Evolutionary conservation across 2,113 vertebrate genomes (phyloP).

Genomic region (Jacana jacana): DNA sequence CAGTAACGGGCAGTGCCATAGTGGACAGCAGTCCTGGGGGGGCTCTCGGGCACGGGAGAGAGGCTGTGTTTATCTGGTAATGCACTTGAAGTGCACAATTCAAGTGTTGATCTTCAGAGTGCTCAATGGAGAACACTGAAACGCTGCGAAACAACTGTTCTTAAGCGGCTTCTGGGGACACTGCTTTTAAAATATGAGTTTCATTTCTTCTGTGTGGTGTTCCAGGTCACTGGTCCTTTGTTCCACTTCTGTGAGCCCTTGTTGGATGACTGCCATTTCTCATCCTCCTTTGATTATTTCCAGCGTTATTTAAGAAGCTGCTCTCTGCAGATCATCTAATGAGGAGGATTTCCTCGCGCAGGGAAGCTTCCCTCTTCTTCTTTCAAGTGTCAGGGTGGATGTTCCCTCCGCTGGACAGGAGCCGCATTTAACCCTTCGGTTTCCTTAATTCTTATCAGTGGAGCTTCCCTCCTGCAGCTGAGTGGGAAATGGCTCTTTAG

Average conservation of each 20-base stretch:
- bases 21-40: fast-evolving
- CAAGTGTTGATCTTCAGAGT: neutral
- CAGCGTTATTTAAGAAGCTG: neutral
- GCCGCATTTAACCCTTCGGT: neutral
- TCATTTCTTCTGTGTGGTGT: neutral
- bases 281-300: neutral
- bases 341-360: slow-evolving; percentile 2
- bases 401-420: neutral
- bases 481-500: neutral
- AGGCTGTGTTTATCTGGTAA: neutral
- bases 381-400: neutral
- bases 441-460: neutral
- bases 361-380: neutral
- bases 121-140: neutral
- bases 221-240: slow-evolving; percentile 10
- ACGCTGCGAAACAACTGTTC: neutral
- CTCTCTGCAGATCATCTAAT: neutral
- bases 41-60: fast-evolving
- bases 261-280: neutral
- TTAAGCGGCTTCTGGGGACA: neutral
- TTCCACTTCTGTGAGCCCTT: neutral
- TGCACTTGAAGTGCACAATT: neutral
- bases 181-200: neutral
- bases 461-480: neutral
- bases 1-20: neutral